phyloP scores from a whole-genome alignment of 2,113 vertebrate genomes.

The Antechinus flavipes region DNA sequence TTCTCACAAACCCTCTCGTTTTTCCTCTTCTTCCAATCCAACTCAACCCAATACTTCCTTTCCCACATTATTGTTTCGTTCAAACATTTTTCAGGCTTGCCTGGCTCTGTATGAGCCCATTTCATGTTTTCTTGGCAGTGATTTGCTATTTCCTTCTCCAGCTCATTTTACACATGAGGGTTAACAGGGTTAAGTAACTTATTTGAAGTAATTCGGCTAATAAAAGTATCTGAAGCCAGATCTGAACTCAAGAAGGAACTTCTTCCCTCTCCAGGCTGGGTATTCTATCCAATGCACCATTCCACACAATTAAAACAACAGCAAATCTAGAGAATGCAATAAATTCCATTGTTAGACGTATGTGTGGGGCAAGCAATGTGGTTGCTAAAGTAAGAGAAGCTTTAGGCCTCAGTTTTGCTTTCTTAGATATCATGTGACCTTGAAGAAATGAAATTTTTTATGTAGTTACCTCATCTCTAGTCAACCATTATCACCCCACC shows the following conservation, averaged over 20 bases:
- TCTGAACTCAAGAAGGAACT: background rate
- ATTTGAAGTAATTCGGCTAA: background rate
- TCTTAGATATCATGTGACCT: too few relatives aligned
- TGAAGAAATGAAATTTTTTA: too few relatives aligned
- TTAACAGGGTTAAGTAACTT: background rate
- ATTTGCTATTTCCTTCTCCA: background rate
- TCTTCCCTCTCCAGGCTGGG: background rate
- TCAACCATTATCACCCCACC: too few relatives aligned
- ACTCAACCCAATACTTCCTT: background rate
- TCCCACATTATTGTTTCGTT: background rate
- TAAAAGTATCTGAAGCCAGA: background rate
- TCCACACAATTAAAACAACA: conserved; percentile 36
- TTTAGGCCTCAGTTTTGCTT: too few relatives aligned
- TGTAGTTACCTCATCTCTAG: too few relatives aligned
- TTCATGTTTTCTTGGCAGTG: background rate
- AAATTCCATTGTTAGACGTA: background rate
- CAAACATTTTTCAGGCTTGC: background rate
- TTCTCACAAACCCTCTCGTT: background rate
- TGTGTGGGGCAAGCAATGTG: too few relatives aligned
- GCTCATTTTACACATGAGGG: background rate
- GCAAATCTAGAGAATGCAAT: background rate
- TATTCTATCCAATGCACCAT: background rate
- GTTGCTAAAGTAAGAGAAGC: too few relatives aligned
- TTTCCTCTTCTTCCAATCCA: background rate
- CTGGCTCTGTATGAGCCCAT: background rate